Conservation (phyloP, 2,888 invertebrate species). For the Cerceris rybyensis region DNA sequence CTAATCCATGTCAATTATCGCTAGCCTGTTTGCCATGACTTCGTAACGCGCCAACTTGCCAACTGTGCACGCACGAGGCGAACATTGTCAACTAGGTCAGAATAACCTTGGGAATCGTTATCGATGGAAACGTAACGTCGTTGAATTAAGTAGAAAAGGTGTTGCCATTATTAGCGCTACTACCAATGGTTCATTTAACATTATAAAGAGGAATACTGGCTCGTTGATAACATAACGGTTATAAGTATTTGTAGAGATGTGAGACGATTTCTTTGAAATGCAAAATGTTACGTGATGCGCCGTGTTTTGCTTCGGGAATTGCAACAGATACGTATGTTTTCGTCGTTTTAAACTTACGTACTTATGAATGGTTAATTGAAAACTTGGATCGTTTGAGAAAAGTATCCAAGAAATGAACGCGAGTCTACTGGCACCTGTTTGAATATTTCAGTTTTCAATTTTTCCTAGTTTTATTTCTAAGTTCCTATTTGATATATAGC, state of each 20-base stretch:
- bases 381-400: no score
- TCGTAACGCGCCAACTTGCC: slow-evolving; percentile 48
- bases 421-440: no score
- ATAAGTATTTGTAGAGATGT: no score
- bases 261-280: no score
- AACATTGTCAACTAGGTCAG: slow-evolving; percentile 54
- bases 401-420: no score
- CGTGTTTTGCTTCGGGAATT: background rate
- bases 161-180: background rate
- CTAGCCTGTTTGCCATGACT: slow-evolving; percentile 54
- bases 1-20: slow-evolving; percentile 65
- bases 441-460: no score
- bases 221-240: no score
- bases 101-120: slow-evolving; percentile 51
- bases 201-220: background rate
- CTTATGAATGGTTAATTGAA: no score
- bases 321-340: no score
- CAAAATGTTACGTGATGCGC: background rate
- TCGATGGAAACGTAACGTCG: slow-evolving; percentile 25
- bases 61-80: slow-evolving; percentile 22
- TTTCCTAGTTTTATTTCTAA: no score
- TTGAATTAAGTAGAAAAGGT: slow-evolving; percentile 25
- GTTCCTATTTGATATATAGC: no score
- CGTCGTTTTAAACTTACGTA: no score
- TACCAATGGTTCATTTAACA: background rate